Base-by-base conservation (phyloP, 2,888 invertebrate species). In the Pyrrhia umbra region DNA sequence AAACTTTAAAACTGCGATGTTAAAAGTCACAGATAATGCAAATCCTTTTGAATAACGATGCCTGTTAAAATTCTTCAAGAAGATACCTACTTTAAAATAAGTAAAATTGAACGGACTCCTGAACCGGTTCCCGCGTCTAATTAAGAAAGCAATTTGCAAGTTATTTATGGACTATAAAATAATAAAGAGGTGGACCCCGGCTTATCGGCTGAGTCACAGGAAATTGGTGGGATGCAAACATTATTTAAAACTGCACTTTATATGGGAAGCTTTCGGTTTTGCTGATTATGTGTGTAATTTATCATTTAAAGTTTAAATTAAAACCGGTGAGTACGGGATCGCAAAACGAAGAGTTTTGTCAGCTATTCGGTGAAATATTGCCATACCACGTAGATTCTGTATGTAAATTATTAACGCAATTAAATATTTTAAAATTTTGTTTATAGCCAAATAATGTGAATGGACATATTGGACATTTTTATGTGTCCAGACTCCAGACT, bases 91-190 rank as follows among this genome's bases (percentile, higher is more conserved):
- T 42, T 63, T 84, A 79, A 85, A 85, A 82, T 81, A 83, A 79
- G 73, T 82, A 67, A 82, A 86, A 85, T 86, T 82, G 80, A 84
- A 81, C 83, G 73, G 79, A 79, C 75, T 66, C 57, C 76, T 52
- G 63, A 81, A 88, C 90, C 85, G 88, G 91, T 90, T 87, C 75
- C 78, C 74, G 82, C 81, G 82, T 82, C 88, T 94, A 93, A 94
- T 93, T 93, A 94, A 92, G 89, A 91, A 93, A 90, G 90, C 91
- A 90, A 92, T 93, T 92, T 89, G 92, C 92, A 86, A 88, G 89
- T 90, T 89, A 92, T 93, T 93, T 93, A 93, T 91, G 87, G 87
- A 80, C 87, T 85, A 88, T 90, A 88, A 89, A 89, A 86, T 88
- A 88, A 88, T 88, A 85, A 83, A 80, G 84, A 83, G 83, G 81